Evolutionary conservation across 2,113 vertebrate genomes (phyloP), one percentile per base, ranked within the genome.

Genomic region (Hymenochirus boettgeri): DNA sequence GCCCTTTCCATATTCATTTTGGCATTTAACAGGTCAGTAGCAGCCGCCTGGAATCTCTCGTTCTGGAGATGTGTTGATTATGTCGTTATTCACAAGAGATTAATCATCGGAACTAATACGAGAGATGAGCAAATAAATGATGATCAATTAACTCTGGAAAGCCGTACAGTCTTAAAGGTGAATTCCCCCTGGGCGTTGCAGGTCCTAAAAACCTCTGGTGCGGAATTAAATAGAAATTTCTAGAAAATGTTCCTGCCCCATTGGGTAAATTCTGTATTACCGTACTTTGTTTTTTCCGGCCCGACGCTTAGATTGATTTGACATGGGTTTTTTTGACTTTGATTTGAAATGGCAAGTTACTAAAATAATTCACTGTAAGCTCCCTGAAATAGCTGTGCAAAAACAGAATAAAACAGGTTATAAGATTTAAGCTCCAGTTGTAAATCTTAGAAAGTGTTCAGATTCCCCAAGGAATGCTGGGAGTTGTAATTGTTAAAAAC

Each of bases 261-360:
- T n/a, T n/a, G 35, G 37, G 23, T 59, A 17, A 6, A 12, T 42
- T 24, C 45, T 26, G 15, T 24, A 59, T 42, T 45, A 23, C 18
- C 25, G n/a, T n/a, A n/a, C n/a, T n/a, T n/a, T n/a, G n/a, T n/a
- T n/a, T n/a, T 59, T 59, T 59, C 57, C 35, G 45, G 57, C 13
- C 57, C 57, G 24, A 17, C 18, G 55, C 25, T 21, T 31, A 57
- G 23, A 57, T 37, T 57, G 55, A 37, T 57, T 57, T 57, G 17
- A n/a, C 37, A 39, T n/a, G n/a, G 37, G 21, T 15, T 25, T 42
- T 45, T 59, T 11, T 59, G 57, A 42, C 33, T 45, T 42, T 33
- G 22, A 45, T 59, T 45, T 42, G 23, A 17, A 45, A 8, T 45
- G 22, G 35, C 35, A 42, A 25, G 57, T 42, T 59, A 59, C 57